Evolutionary conservation across 2,113 vertebrate genomes (phyloP), one percentile per base, ranked within the genome.

Genomic region (Brachyhypopomus occidentalis): DNA sequence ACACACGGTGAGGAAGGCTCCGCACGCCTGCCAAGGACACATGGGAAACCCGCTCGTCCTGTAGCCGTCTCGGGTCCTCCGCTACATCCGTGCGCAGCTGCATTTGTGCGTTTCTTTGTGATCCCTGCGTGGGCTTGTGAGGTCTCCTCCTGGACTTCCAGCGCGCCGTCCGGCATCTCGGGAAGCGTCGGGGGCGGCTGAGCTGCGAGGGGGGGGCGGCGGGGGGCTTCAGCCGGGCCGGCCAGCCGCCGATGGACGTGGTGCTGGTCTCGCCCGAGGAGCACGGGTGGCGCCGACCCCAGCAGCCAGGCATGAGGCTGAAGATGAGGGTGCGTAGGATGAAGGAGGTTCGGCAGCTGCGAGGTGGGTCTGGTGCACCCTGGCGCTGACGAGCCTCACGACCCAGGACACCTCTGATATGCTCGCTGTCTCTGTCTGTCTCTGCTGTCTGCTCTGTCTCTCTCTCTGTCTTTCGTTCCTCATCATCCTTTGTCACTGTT

Each of bases 291-390:
- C 89, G 94, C 17, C 93, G 94, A 85, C 92, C 93, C 87, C 94
- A 91, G 86, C 93, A 92, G 84, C 91, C 93, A 78, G 94, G 95
- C 89, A 95, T 96, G 95, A 95, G 95, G 92, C 92, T 96, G 93
- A 97, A 96, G 93, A 96, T 96, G 88, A 94, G 96, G 91, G 96
- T 96, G 88, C 94, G 95, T 84, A 92, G 95, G 86, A 95, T 95
- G 94, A 96, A 96, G 92, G 91, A 95, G 86, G 95, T 93, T 88
- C 93, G 96, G 87, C 94, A 96, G 81, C 89, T 95, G 72, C 89
- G 95, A 96, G 96, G 96, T 96, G 93, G 89, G 95, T 81, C 45
- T 81, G 20, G n/a, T 12, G 27, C 12, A 48, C 71, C n/a, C 45
- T 66, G 27, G 70, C 55, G 27, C 27, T 30, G 8, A 2, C 27